Evolutionary conservation across 2,113 vertebrate genomes (phyloP).

Genomic region (Geococcyx californianus): DNA sequence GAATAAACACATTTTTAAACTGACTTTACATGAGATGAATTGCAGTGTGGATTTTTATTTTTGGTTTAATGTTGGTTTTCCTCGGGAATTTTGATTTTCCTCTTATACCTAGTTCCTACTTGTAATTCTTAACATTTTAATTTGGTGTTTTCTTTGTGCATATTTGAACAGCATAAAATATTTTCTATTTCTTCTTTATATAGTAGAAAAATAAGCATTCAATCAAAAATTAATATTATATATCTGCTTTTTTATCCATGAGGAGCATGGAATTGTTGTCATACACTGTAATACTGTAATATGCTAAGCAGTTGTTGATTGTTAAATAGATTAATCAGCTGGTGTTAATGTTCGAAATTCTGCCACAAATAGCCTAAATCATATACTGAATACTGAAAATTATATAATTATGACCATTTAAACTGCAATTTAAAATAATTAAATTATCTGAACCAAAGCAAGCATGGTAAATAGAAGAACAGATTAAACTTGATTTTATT

Average conservation of each 20-base stretch:
- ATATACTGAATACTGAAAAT: slow-evolving; percentile 28
- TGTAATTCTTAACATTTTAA: not conserved
- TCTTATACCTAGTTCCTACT: not conserved
- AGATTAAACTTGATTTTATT: slow-evolving; percentile 21
- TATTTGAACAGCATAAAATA: not conserved
- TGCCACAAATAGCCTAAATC: not conserved
- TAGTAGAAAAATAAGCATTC: not conserved
- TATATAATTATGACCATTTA: not conserved
- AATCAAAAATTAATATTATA: not conserved
- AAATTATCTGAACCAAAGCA: slow-evolving; percentile 12
- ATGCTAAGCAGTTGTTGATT: not conserved
- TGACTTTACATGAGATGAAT: not conserved
- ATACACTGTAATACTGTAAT: not conserved
- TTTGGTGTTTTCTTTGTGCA: not conserved
- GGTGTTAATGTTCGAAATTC: not conserved
- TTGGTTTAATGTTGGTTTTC: not conserved
- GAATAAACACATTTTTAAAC: not conserved
- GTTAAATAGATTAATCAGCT: slow-evolving; percentile 24
- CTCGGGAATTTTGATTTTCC: not conserved
- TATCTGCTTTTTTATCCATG: not conserved
- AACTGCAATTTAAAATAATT: slow-evolving; percentile 30
- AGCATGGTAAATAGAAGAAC: not conserved
- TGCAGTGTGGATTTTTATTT: not conserved
- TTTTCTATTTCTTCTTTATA: not conserved
- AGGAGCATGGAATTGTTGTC: not conserved